Base-by-base conservation (phyloP, 1,140 invertebrate genomes). In the Scaptomyza graminum region DNA sequence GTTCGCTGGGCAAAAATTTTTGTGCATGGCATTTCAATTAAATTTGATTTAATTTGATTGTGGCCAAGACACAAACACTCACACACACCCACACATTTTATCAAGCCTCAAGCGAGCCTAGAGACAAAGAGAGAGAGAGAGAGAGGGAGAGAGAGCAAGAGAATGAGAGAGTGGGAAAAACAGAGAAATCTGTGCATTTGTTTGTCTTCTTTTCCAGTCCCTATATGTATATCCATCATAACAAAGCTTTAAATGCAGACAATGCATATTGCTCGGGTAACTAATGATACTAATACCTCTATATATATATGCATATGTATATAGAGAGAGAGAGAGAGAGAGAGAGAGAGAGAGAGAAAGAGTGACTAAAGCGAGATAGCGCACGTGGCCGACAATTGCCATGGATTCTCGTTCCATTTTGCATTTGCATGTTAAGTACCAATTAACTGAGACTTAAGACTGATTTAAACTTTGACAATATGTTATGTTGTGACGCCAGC, bases 21-120 rank as follows among this genome's bases (percentile, higher is more conserved):
- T 84, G 80, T 77, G 81, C 81, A 85, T 84, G 79, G 79, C 81
- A 84, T 85, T 84, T 84, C 73, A 85, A 84, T 85, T 85, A 77
- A 64, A 85, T 79, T 72, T 43, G 61, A 82, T 79, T 79, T 74
- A 61, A 74, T 79, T 66, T 55, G 65, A 67, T 67, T 67, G 63
- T 57, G 55, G 70, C 56, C 18, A 64, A 50, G 50, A 41, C 59
- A 41, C 59, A 41, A 43, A 60, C 49, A 34, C 31, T 9, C 7
- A 34, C 31, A 34, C 31, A 34, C 31, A 34, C 31, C 9, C 31
- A 34, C 31, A 34, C 47, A 63, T 47, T 11, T 13, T 18, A 5
- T 41, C 37, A 39, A 41, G 37, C 37, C 37, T 41, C 16, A 56
- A 8, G 11, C 54, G 16, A 34, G 52, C 39, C 37, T 31, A 34